Conservation (phyloP, 2,888 invertebrate genomes). For the Melieria picta region DNA sequence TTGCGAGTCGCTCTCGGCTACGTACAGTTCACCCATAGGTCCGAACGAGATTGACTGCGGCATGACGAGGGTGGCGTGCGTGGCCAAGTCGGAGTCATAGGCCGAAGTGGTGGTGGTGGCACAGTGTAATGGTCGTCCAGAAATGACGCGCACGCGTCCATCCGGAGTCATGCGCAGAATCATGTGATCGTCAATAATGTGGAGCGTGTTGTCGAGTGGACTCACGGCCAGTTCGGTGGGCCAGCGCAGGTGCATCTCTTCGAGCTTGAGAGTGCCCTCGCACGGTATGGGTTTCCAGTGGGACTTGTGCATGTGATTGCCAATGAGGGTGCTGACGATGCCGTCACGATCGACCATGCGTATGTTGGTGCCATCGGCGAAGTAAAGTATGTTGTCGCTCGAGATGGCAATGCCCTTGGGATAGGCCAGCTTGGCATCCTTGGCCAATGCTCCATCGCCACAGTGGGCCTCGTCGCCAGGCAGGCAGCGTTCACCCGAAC, state of each 20-base stretch:
- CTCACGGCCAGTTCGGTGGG: constrained; percentile 95
- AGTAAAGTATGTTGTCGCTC: constrained; percentile 89
- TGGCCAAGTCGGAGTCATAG: constrained; percentile 87
- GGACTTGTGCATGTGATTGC: constrained; percentile 91
- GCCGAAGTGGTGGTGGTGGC: constrained; percentile 83
- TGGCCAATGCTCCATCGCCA: constrained; percentile 92
- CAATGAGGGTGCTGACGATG: constrained; percentile 90
- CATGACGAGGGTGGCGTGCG: constrained; percentile 90
- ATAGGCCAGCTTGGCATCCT: constrained; percentile 93
- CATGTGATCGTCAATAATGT: constrained; percentile 97
- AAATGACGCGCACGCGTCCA: constrained; percentile 90
- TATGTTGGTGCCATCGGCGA: constrained; percentile 95
- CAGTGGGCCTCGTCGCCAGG: constrained; percentile 95
- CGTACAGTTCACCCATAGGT: constrained; percentile 89
- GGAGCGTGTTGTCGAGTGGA: constrained; percentile 92
- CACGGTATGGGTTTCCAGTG: constrained; percentile 95
- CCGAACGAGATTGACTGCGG: constrained; percentile 95
- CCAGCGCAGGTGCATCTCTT: constrained; percentile 94
- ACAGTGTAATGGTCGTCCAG: constrained; percentile 93
- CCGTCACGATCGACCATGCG: constrained; percentile 93
- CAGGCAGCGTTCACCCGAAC: constrained; percentile 92
- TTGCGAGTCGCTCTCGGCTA: constrained; percentile 96
- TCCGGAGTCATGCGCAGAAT: constrained; percentile 91
- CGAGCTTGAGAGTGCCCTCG: constrained; percentile 89
- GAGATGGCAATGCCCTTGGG: constrained; percentile 97